Base-by-base conservation (phyloP, 35 echinoderm and acorn worm species). In the Stichopus chloronotus region DNA sequence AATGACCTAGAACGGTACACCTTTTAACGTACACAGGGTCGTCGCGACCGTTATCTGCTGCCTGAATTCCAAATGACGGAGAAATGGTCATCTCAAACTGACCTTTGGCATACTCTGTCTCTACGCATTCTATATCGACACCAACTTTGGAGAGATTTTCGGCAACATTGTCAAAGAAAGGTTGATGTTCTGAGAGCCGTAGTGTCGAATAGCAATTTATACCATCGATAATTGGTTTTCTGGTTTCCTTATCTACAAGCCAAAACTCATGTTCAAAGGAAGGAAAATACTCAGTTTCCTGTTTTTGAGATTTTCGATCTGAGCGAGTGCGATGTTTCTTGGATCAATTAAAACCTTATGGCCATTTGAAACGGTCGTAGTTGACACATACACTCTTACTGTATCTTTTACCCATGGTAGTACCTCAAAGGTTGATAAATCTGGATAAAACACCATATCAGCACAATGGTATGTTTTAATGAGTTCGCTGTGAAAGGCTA, bases 31-130 rank as follows among this genome's bases (percentile, higher is more conserved):
- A 43, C 30, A 43, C 30, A 43, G 30, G 30, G 30, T 43, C 30
- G 30, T 43, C 30, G 30, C 30, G 30, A 43, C 30, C 96, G 81
- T 93, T 91, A 61, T 97, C 96, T 56, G 91, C 96, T 5, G 93
- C 91, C 19, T 59, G 69, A 16, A 97, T 91, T 14, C 96, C 96
- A 91, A 95, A 97, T 21, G 85, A 68, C 30, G 93, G 93, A 19
- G 86, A 81, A 81, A 95, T 93, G 8, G 93, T 78, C 8, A 97
- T 97, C 69, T 94, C 96, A 19, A 95, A 79, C 83, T 95, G 93
- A 6, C 93, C 93, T 9, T 91, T 94, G 6, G 69, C 86, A 74
- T 93, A 52, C 78, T 97, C 94, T 2, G 86, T 94, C 25, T 95
- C 91, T 23, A 95, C 58, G 17, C 77, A 54, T 55, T 95, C 94